Evolutionary conservation across 2,888 invertebrate genomes (phyloP).

Genomic region (Mechanitis messenoides): DNA sequence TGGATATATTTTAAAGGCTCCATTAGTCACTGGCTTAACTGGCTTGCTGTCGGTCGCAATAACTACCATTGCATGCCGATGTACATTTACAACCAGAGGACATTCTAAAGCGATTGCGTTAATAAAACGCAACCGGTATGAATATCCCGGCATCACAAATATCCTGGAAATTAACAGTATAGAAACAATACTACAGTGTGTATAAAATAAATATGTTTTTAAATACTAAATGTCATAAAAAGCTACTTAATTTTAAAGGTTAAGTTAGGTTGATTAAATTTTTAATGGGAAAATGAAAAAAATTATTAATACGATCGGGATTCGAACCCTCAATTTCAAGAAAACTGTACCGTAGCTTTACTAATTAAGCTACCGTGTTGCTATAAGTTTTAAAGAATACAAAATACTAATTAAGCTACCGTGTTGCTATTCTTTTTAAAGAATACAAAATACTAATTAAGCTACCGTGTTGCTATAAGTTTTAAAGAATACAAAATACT

Average conservation of each 20-base stretch:
- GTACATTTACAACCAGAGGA: conserved; percentile 61
- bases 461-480: no score
- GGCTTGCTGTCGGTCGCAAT: conserved; percentile 74
- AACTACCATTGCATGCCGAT: conserved; percentile 69
- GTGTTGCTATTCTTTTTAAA: no score
- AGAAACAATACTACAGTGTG: neutral
- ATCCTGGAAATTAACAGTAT: conserved; percentile 46
- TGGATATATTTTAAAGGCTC: conserved; percentile 62
- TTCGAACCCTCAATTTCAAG: no score
- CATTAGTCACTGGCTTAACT: conserved; percentile 60
- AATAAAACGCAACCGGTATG: conserved; percentile 74
- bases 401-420: no score
- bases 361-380: no score
- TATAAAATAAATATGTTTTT: conserved; percentile 4
- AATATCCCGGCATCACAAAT: conserved; percentile 61
- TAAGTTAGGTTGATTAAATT: no score
- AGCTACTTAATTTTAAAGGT: neutral
- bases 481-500: no score
- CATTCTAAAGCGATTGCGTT: conserved; percentile 75
- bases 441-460: no score
- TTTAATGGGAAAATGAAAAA: no score
- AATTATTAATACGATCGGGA: no score
- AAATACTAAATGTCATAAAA: neutral
- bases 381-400: no score
- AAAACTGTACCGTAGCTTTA: no score